phyloP scores from a whole-genome alignment of 2,888 invertebrate species.

The Parapristionchus giblindavisi region DNA sequence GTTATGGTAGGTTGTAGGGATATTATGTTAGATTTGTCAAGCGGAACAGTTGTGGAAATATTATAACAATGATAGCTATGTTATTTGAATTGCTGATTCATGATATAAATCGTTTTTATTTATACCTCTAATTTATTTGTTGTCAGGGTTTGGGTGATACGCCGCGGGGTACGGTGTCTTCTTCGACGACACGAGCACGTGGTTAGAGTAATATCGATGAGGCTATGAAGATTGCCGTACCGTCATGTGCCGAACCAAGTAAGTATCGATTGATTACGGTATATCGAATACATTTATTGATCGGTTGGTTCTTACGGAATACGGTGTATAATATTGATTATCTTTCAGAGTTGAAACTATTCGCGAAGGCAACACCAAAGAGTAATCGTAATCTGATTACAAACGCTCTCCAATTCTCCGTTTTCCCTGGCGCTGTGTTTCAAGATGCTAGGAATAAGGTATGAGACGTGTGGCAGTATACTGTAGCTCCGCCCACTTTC shows the following conservation, averaged over 20 bases:
- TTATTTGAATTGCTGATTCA: not conserved
- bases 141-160: constrained; percentile 31
- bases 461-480: too few relatives aligned
- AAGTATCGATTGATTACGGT: too few relatives aligned
- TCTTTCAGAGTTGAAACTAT: constrained; percentile 87
- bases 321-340: too few relatives aligned
- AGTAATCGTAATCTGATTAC: constrained; percentile 95
- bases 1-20: not conserved
- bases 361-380: constrained; percentile 95
- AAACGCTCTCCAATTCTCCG: constrained; percentile 97
- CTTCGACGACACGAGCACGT: constrained; percentile 5
- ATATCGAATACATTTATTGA: too few relatives aligned
- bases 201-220: constrained; percentile 32
- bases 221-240: constrained; percentile 40
- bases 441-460: constrained; percentile 60
- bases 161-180: not conserved
- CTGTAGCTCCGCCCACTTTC: too few relatives aligned
- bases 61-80: too few relatives aligned
- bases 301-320: too few relatives aligned
- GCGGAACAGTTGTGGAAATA: not conserved
- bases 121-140: too few relatives aligned
- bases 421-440: constrained; percentile 94
- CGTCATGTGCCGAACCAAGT: constrained; percentile 57
- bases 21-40: too few relatives aligned
- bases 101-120: not conserved